Conservation (phyloP, 2,888 invertebrate species). For the Slavum lentiscoides region DNA sequence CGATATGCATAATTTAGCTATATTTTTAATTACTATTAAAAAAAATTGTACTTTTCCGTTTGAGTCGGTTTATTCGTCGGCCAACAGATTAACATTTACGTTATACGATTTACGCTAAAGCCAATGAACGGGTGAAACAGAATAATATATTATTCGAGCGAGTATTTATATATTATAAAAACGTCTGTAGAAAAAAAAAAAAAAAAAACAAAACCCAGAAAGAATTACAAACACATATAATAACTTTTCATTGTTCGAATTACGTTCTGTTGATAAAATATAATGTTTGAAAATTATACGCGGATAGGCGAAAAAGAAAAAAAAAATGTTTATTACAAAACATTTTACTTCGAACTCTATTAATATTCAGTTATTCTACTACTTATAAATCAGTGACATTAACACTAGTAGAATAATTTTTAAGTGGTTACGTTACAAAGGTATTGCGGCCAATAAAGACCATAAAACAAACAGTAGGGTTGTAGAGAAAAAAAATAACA, state of each 20-base stretch:
- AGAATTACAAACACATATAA: too few relatives aligned
- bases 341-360: not conserved
- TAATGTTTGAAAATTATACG: not conserved
- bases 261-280: not conserved
- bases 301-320: not conserved
- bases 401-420: not conserved
- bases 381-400: slow-evolving; percentile 1
- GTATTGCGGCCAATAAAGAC: not conserved
- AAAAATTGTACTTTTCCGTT: too few relatives aligned
- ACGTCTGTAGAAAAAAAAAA: not conserved
- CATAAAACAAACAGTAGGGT: not conserved
- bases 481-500: too few relatives aligned
- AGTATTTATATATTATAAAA: not conserved
- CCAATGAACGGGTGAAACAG: not conserved
- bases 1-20: not conserved
- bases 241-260: not conserved
- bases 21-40: not conserved
- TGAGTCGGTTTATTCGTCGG: too few relatives aligned
- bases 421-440: not conserved
- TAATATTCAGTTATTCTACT: not conserved
- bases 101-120: not conserved
- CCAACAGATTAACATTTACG: not conserved
- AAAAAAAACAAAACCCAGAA: too few relatives aligned
- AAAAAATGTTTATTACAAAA: not conserved
- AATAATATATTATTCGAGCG: not conserved